Percentiles rank a stretch among this genome's conserved stretches.
Evolutionary conservation across 2,113 vertebrate genomes (phyloP).

Genomic region (Saccopteryx bilineata): DNA sequence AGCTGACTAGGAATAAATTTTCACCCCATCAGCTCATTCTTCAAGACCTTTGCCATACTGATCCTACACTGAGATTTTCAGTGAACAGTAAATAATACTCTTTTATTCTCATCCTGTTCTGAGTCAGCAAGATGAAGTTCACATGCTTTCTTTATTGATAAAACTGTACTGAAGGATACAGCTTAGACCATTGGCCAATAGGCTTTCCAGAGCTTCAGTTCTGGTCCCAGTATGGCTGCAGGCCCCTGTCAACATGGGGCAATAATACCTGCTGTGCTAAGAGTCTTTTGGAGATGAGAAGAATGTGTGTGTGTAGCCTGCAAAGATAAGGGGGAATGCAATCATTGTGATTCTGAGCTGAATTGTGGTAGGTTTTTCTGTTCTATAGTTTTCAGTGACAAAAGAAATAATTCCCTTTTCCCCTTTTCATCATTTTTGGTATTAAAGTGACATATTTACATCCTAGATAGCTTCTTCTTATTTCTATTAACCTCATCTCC

Average conservation of each 20-base stretch:
- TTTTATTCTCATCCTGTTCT: background rate
- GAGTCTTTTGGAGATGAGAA: background rate
- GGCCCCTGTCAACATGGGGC: background rate
- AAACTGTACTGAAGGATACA: background rate
- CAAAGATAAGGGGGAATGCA: background rate
- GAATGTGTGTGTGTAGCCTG: background rate
- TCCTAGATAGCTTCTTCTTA: background rate
- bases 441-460: slow-evolving; percentile 40
- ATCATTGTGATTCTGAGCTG: background rate
- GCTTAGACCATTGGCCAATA: background rate
- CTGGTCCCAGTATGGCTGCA: background rate
- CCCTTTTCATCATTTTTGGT: background rate
- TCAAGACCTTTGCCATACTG: background rate
- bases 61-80: rapidly evolving
- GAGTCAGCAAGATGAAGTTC: background rate
- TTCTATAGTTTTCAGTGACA: slow-evolving; percentile 50
- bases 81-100: slow-evolving; percentile 5
- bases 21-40: background rate
- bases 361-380: background rate
- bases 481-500: background rate
- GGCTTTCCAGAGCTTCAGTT: background rate
- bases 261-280: background rate
- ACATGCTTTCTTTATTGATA: background rate
- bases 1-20: background rate
- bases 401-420: background rate